phyloP scores from a whole-genome alignment of 1,140 invertebrate genomes.

The Aradophagus sp. region DNA sequence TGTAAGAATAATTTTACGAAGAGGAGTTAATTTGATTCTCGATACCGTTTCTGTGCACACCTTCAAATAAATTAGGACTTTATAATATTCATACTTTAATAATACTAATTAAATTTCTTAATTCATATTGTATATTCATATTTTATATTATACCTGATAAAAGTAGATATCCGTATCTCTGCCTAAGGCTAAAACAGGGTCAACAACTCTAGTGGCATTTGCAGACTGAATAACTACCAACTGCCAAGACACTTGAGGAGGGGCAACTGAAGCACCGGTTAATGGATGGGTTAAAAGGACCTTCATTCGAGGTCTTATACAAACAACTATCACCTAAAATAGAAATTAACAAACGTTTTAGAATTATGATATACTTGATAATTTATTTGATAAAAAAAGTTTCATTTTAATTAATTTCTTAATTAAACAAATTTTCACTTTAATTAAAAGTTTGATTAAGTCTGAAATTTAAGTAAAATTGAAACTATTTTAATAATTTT shows the following conservation, averaged over 20 bases:
- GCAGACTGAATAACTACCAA: constrained; percentile 89
- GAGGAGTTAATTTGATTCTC: constrained; percentile 78
- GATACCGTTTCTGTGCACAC: constrained; percentile 70
- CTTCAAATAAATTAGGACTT: too few species aligned
- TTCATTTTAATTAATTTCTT: too few species aligned
- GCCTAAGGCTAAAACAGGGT: constrained; percentile 91
- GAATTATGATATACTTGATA: too few species aligned
- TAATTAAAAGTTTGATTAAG: too few species aligned
- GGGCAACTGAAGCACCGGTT: constrained; percentile 78
- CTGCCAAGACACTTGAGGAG: constrained; percentile 95
- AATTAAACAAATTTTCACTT: too few species aligned
- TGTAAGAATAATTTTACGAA: constrained; percentile 81
- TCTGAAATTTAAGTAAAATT: too few species aligned
- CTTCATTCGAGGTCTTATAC: constrained; percentile 83
- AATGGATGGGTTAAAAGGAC: constrained; percentile 81
- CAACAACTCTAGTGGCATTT: constrained; percentile 83
- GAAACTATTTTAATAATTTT: too few species aligned
- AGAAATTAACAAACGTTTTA: neutral
- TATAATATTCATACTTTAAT: too few species aligned
- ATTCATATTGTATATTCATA: too few species aligned
- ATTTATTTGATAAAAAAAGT: too few species aligned
- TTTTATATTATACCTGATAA: constrained; percentile 80
- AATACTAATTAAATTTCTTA: too few species aligned
- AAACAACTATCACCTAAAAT: constrained; percentile 89
- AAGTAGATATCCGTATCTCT: constrained; percentile 87